Base-by-base conservation (phyloP, 2,888 invertebrate species). In the Tromatobia lineatoria region DNA sequence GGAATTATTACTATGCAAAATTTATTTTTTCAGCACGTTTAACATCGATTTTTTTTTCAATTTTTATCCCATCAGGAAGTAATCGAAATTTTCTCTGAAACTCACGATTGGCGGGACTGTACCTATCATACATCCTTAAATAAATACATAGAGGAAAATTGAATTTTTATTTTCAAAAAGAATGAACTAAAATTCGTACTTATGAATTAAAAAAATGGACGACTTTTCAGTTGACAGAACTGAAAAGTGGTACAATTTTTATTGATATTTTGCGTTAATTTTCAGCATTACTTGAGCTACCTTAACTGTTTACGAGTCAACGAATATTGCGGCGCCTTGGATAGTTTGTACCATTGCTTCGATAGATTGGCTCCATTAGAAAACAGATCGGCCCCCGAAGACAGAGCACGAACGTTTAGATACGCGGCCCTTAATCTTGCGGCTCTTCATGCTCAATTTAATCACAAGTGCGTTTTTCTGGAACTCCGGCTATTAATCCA, bases 371-470 rank as follows among this genome's bases (percentile, higher is more conserved):
- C 94, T 42, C 94, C 95, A 71, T 90, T 93, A 47, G 95, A 95
- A 89, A 92, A 90, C 84, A 93, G 92, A 67, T 94, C 93, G 61
- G 92, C 93, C n/a, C 86, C 92, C 20, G 95, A 95, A 64, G 95
- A 95, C 86, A 94, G 94, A 89, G 94, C 94, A 57, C 96, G 96
- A 91, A 96, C 96, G 57, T 97, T 97, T 90, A 95, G 98, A 91
- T 99, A 97, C 92, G 98, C 98, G 7, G 97, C 98, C 20, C 95
- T 99, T n/a, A 98, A 98, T 93, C 95, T 99, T 86, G 98, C 98
- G 0, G 97, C 98, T 25, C 95, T 98, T 90, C 98, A 98, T 93
- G 97, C 97, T 66, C 96, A 97, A 88, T 98, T 98, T 93, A 96
- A 96, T 70, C 97, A 97, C 91, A 96, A 95, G 97, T 97, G 94